These are phyloP conservation scores for Drosophila sordidapex DNA, from an alignment of 2,888 invertebrate genomes.

Conservation along the genomic window DNA sequence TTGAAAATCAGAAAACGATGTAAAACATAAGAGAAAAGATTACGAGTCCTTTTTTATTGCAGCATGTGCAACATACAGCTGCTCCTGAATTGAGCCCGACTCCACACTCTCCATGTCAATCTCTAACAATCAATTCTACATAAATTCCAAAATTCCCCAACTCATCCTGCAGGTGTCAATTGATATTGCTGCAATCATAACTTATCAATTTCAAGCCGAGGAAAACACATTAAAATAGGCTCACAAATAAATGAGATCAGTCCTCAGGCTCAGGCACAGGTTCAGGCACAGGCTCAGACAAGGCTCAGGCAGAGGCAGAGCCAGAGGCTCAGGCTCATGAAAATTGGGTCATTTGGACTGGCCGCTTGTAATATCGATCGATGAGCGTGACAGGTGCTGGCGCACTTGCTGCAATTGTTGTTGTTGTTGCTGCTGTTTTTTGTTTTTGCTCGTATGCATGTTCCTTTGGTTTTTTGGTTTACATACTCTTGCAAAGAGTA, in stretches of 20 bases:
- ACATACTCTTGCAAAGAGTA: background rate
- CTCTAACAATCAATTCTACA: slow-evolving; percentile 55
- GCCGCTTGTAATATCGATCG: slow-evolving; percentile 71
- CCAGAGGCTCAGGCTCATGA: slow-evolving; percentile 20
- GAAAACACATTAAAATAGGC: slow-evolving; percentile 42
- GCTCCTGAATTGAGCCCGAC: slow-evolving; percentile 13
- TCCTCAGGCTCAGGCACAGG: slow-evolving; percentile 5
- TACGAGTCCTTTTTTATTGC: background rate
- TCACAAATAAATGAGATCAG: slow-evolving; percentile 30
- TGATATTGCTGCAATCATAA: slow-evolving; percentile 67
- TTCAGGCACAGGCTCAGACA: slow-evolving; percentile 5
- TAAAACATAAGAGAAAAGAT: background rate
- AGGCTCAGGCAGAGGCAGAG: slow-evolving; percentile 5
- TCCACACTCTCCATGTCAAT: slow-evolving; percentile 34
- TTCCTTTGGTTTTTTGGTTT: slow-evolving; percentile 29
- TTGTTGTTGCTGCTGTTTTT: slow-evolving; percentile 37
- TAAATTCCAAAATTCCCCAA: slow-evolving; percentile 33
- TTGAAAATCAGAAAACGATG: background rate
- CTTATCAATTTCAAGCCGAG: slow-evolving; percentile 60
- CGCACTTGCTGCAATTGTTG: slow-evolving; percentile 58
- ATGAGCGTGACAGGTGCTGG: slow-evolving; percentile 76
- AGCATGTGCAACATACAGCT: slow-evolving; percentile 57
- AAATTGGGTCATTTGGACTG: slow-evolving; percentile 66
- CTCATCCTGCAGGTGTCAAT: slow-evolving; percentile 66
- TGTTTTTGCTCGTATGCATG: slow-evolving; percentile 34